These are phyloP conservation scores for Somateria mollissima DNA, from an alignment of 2,797 vertebrate species.

Conservation along the genomic window DNA sequence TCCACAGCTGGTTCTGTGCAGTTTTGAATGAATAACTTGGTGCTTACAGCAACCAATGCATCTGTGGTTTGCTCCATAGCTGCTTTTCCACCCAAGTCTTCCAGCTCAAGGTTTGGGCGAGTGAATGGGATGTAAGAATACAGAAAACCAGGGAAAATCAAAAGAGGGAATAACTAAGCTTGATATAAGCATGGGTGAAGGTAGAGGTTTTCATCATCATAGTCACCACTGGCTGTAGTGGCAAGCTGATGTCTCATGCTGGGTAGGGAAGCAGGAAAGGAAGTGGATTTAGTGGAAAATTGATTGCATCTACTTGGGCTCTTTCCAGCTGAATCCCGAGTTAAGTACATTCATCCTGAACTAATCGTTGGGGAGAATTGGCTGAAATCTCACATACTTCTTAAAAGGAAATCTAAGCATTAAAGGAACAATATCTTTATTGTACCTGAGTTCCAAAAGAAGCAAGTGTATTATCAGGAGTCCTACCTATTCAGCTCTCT, in stretches of 20 bases:
- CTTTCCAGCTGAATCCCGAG: slow-evolving; percentile 69
- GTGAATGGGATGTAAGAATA: not conserved
- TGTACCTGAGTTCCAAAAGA: slow-evolving; percentile 60
- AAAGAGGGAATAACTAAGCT: not conserved
- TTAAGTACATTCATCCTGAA: slow-evolving; percentile 74
- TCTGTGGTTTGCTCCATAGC: not conserved
- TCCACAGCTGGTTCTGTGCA: not conserved
- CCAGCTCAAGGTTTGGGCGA: not conserved
- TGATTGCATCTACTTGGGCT: slow-evolving; percentile 73
- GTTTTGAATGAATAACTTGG: not conserved
- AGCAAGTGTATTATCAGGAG: slow-evolving; percentile 29
- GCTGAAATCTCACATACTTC: slow-evolving; percentile 65
- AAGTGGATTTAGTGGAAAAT: slow-evolving; percentile 71
- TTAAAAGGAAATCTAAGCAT: slow-evolving; percentile 66
- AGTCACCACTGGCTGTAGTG: slow-evolving; percentile 21
- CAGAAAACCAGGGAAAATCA: not conserved
- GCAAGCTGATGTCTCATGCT: slow-evolving; percentile 39
- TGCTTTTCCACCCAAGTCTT: not conserved
- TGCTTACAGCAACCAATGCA: not conserved
- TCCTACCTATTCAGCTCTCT: not conserved
- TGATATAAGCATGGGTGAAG: not conserved
- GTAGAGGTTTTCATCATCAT: slow-evolving; percentile 13
- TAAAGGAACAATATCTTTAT: slow-evolving; percentile 70
- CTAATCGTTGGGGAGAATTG: slow-evolving; percentile 64
- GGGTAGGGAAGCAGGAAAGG: slow-evolving; percentile 65